Evolutionary conservation across 2,888 invertebrate species (phyloP), one percentile per base, ranked within the genome.

Genomic region (Lochmaea crataegi): DNA sequence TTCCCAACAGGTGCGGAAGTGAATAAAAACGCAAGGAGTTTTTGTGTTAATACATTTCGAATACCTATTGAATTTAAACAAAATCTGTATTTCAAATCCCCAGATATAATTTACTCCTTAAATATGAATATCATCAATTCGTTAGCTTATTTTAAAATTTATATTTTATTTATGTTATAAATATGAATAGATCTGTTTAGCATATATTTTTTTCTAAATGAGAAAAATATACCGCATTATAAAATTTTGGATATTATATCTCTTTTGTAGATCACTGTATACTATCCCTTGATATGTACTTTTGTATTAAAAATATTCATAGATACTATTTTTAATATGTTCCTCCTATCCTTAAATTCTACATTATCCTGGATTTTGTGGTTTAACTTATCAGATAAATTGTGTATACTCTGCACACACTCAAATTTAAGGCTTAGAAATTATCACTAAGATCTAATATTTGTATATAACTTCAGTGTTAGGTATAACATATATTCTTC

Each of bases 301-400:
- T 82, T 82, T 82, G 79, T 82, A 82, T 81, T 80, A 80, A 81
- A 78, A 79, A 74, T 77, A 76, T 76, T 74, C 72, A 71, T 72
- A 72, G 61, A 69, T 64, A 71, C n/a, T 18, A 18, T 18, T 16
- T 18, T 53, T 53, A 16, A 10, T 18, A 51, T 51, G 7, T n/a
- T 7, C 51, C n/a, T 18, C 2, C 7, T 2, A 48, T 7, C n/a
- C 48, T 6, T 32, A 38, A 7, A 38, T 38, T 7, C 32, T 38
- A 38, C 32, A 6, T 38, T 38, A 7, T 38, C 7, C n/a, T n/a
- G n/a, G n/a, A n/a, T n/a, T n/a, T n/a, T n/a, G n/a, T n/a, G n/a
- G n/a, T n/a, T n/a, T n/a, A n/a, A n/a, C n/a, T n/a, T n/a, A n/a
- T n/a, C n/a, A n/a, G n/a, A n/a, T n/a, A n/a, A n/a, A n/a, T n/a